Evolutionary conservation across 2,888 invertebrate species (phyloP).

Genomic region (Apotomis turbidana): DNA sequence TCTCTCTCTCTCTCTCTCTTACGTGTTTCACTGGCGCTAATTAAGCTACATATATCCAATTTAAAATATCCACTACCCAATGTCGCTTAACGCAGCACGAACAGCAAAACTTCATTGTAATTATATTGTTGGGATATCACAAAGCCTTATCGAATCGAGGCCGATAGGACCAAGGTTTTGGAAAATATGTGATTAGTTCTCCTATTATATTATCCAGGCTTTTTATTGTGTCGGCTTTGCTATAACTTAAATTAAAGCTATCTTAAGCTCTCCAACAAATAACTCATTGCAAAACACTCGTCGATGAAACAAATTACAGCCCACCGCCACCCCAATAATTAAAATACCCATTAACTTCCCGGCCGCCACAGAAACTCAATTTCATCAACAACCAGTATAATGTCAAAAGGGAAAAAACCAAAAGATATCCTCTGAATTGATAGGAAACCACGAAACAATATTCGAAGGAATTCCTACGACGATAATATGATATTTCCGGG

Average conservation of each 20-base stretch:
- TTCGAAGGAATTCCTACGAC: constrained; percentile 51
- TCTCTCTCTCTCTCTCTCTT: too few relatives aligned
- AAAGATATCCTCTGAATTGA: constrained; percentile 53
- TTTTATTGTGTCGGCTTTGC: too few relatives aligned
- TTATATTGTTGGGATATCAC: too few relatives aligned
- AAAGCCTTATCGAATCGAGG: too few relatives aligned
- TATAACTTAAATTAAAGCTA: neutral
- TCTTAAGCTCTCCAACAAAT: neutral
- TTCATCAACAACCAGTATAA: constrained; percentile 29
- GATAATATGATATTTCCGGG: constrained; percentile 73
- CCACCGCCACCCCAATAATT: neutral
- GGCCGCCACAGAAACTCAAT: constrained; percentile 14
- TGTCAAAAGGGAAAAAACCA: constrained; percentile 27
- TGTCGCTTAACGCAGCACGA: too few relatives aligned
- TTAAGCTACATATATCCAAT: too few relatives aligned
- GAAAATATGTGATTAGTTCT: too few relatives aligned
- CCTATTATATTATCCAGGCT: too few relatives aligned
- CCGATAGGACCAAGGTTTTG: too few relatives aligned
- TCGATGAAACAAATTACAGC: neutral
- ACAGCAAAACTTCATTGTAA: too few relatives aligned
- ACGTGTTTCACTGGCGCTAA: too few relatives aligned
- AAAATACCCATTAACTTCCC: constrained; percentile 16
- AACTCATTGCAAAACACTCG: neutral
- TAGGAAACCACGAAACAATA: constrained; percentile 71
- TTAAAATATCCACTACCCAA: too few relatives aligned